Base-by-base conservation (phyloP, 53 echinoderm and acorn worm species). In the Stichopus horrens region DNA sequence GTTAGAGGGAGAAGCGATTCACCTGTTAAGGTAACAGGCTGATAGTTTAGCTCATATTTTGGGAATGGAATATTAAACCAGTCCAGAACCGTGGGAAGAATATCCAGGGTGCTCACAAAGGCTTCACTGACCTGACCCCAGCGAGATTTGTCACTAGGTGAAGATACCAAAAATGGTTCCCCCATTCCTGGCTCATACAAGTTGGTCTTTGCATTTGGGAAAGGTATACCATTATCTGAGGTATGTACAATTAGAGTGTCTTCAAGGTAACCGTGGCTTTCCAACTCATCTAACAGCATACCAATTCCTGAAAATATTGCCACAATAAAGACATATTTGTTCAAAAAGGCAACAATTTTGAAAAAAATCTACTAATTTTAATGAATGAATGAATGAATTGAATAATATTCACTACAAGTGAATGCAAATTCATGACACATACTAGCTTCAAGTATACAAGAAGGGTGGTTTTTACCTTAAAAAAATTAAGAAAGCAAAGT, bases 81-180 rank as follows among this genome's bases (percentile, higher is more conserved):
- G 75, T 96, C 96, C 58, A 96, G 75, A 4, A 93, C 89, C 0
- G 94, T 96, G 2, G 96, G 96, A 6, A 94, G 93, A n/a, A 96
- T 94, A 80, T 96, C 96, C 23, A 90, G 93, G 52, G 96, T 96
- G 56, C 93, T 93, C 8, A 91, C 92, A 85, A 96, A 73, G 7
- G 93, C 93, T 9, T 94, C 88, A 55, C 96, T 96, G 53, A 90
- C 92, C 91, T 94, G 92, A 18, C 96, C 96, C 96, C 96, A 96
- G 57, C 96, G 83, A 5, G 89, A 23, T 23, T 54, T 94, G 65
- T 79, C 81, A 18, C 74, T 52, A 4, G 96, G 96, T 52, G 91
- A 92, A 52, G 96, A 96, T 58, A 94, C 83, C 59, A 96, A 81
- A 91, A 93, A 92, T 0, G 96, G 94, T 73, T 96, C 96, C 9